Conservation (phyloP, 2,113 vertebrate genomes). For the Chaetodon trifascialis region DNA sequence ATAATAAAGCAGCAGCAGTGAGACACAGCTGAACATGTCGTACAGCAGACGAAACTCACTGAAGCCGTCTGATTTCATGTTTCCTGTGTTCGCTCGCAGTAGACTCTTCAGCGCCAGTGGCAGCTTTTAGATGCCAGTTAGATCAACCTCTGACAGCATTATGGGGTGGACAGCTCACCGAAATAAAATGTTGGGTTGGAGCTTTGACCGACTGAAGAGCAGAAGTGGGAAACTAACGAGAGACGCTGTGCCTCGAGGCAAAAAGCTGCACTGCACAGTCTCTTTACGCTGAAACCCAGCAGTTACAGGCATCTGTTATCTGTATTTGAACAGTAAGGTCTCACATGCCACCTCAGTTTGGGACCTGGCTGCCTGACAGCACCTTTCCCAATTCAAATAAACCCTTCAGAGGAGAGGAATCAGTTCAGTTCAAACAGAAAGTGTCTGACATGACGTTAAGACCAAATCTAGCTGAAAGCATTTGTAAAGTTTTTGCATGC, state of each 20-base stretch:
- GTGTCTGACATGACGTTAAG: no score
- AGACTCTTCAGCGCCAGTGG: neutral
- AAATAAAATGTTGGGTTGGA: conserved; percentile 18
- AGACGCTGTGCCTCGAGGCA: neutral
- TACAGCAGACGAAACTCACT: neutral
- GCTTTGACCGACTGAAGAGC: neutral
- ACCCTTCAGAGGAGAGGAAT: neutral
- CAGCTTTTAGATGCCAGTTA: neutral
- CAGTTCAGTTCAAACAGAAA: neutral
- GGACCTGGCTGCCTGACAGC: no score
- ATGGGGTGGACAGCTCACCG: neutral
- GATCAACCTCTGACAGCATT: neutral
- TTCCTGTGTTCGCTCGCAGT: neutral
- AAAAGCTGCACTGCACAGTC: neutral
- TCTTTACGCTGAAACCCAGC: neutral
- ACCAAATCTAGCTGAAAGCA: neutral
- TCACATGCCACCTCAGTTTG: neutral
- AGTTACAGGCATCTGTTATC: conserved; percentile 3
- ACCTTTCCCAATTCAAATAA: neutral
- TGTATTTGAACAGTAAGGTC: neutral
- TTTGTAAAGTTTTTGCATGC: neutral
- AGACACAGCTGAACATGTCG: neutral
- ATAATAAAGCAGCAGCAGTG: neutral
- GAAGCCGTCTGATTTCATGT: neutral
- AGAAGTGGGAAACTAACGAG: neutral